These are phyloP conservation scores for Otolemur crassicaudatus DNA, from an alignment of 2,797 vertebrate species.

Conservation along the genomic window DNA sequence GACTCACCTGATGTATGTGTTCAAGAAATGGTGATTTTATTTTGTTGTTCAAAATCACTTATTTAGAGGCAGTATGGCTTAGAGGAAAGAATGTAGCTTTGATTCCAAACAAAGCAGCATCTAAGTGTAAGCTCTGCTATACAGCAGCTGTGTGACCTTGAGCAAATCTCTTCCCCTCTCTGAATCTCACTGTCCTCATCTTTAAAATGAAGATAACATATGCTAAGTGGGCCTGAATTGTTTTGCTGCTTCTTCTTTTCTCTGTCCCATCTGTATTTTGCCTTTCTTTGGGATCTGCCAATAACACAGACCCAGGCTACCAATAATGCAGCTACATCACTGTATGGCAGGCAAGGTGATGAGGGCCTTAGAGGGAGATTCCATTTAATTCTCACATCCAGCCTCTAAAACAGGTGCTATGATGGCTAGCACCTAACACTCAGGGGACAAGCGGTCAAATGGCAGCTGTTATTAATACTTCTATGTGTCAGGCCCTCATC, in stretches of 20 bases:
- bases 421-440: neutral
- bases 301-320: neutral
- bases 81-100: neutral
- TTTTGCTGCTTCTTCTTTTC: neutral
- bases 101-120: neutral
- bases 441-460: neutral
- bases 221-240: neutral
- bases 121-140: neutral
- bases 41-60: neutral
- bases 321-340: neutral
- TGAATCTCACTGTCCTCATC: neutral
- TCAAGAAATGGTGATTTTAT: neutral
- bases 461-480: neutral
- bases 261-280: neutral
- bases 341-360: neutral
- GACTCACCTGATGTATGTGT: neutral
- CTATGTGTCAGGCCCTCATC: neutral
- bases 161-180: neutral
- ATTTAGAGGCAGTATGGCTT: neutral
- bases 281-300: neutral
- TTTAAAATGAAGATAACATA: neutral
- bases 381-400: neutral
- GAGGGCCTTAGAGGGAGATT: neutral
- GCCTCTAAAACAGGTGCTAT: neutral
- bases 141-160: neutral